These are phyloP conservation scores for Temnothorax nylanderi DNA, from an alignment of 1,140 invertebrate genomes.

Conservation along the genomic window DNA sequence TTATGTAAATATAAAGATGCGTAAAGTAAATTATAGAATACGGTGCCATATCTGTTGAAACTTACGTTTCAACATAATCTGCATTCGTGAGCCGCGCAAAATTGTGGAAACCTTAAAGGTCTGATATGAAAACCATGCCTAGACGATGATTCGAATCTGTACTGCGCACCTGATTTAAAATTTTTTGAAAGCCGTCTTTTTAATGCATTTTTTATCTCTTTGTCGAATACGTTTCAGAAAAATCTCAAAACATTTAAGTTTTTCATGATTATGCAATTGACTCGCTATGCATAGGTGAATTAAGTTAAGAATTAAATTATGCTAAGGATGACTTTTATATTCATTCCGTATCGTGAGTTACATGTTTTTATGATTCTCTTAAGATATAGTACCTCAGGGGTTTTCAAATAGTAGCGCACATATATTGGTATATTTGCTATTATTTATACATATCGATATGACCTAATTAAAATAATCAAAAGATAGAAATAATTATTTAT, in stretches of 20 bases:
- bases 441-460: background rate
- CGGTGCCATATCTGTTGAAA: constrained; percentile 35
- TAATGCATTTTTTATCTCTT: background rate
- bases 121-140: background rate
- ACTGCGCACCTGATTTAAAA: background rate
- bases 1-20: background rate
- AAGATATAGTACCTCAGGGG: background rate
- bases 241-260: background rate
- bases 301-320: constrained; percentile 21
- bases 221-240: background rate
- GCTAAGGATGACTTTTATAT: constrained; percentile 12
- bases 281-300: background rate
- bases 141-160: background rate
- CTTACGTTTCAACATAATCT: constrained; percentile 5
- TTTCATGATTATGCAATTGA: constrained; percentile 20
- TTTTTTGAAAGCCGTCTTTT: background rate
- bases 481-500: background rate
- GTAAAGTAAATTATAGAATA: constrained; percentile 23
- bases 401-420: background rate
- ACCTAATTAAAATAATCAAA: background rate
- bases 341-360: constrained; percentile 23
- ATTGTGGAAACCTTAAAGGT: constrained; percentile 25
- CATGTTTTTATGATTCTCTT: constrained; percentile 10
- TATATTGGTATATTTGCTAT: background rate
- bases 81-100: constrained; percentile 8